Percentiles rank a stretch among this genome's conserved stretches.
phyloP scores from a whole-genome alignment of 2,888 invertebrate species.

The Thyatira batis region DNA sequence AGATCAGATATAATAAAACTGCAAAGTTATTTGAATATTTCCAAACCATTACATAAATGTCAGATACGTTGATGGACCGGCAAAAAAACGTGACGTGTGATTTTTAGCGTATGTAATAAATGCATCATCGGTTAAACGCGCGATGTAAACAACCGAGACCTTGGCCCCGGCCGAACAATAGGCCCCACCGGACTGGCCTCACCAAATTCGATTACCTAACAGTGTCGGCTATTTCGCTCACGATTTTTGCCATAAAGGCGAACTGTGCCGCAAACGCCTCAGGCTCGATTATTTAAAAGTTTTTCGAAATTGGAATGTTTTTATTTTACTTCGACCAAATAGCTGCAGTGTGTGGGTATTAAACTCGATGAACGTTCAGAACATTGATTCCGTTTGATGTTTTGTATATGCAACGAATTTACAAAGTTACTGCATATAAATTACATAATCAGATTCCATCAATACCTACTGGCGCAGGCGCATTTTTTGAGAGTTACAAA shows the following conservation, averaged over 20 bases:
- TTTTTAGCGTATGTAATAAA: constrained; percentile 39
- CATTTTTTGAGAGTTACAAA: background rate
- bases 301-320: constrained; percentile 10
- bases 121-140: constrained; percentile 51
- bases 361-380: too few species aligned
- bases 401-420: background rate
- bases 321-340: constrained; percentile 19
- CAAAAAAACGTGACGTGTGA: constrained; percentile 29
- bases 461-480: background rate
- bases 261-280: constrained; percentile 14
- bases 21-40: background rate
- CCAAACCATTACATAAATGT: background rate
- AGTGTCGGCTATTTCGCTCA: constrained; percentile 65
- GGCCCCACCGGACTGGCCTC: constrained; percentile 61
- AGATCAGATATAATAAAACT: background rate
- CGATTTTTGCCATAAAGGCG: constrained; percentile 58
- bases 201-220: constrained; percentile 75
- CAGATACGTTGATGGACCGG: constrained; percentile 1
- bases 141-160: constrained; percentile 75
- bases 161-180: constrained; percentile 75
- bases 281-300: constrained; percentile 11
- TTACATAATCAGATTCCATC: background rate
- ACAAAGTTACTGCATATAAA: background rate
- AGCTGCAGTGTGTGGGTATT: too few species aligned
- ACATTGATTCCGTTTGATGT: too few species aligned